A percentile compares a stretch with the other conserved stretches of the same genome.
Conservation (phyloP, 2,888 invertebrate genomes). For the Latrodectus hesperus region DNA sequence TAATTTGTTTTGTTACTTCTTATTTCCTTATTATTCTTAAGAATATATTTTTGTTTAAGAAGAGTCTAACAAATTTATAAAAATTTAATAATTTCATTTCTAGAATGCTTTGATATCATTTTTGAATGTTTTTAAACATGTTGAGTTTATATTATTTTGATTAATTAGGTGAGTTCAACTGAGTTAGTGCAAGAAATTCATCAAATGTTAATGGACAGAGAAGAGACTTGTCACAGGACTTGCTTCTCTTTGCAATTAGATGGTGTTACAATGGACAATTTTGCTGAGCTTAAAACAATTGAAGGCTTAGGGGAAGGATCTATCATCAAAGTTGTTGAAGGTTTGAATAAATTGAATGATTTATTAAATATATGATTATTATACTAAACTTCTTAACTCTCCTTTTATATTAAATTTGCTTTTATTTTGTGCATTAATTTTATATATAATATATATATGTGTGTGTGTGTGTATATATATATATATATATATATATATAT, state of each 20-base stretch:
- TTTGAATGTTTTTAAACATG: neutral
- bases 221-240: conserved; percentile 98
- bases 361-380: no score
- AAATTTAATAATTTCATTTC: no score
- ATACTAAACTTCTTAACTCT: no score
- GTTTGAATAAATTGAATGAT: conserved; percentile 71
- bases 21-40: no score
- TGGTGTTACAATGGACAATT: conserved; percentile 91
- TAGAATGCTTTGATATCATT: neutral
- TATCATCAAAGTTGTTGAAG: conserved; percentile 86
- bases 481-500: no score
- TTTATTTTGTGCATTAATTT: no score
- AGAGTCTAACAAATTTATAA: no score
- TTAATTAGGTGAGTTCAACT: conserved; percentile 90
- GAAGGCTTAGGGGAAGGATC: conserved; percentile 96
- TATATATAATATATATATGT: no score
- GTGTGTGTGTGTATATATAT: no score
- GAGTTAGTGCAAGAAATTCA: conserved; percentile 98
- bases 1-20: no score
- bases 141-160: neutral
- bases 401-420: no score
- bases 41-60: no score
- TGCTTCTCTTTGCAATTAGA: conserved; percentile 96
- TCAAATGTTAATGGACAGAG: conserved; percentile 97
- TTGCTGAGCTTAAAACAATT: conserved; percentile 96